Conservation (phyloP, 2,888 invertebrate species). For the Alentia gelatinosa region DNA sequence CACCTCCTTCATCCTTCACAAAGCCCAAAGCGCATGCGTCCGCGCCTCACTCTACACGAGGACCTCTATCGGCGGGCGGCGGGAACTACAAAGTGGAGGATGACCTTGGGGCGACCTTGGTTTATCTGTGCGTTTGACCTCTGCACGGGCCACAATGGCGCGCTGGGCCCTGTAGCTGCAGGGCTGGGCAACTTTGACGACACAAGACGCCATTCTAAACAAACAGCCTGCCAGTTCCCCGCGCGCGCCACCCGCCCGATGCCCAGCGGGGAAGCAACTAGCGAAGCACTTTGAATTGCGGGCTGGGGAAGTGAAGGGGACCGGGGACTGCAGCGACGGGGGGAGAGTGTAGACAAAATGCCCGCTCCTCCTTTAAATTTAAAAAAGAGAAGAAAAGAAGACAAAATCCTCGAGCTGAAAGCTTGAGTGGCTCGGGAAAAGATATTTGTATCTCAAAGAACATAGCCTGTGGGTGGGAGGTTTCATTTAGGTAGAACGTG, state of each 20-base stretch:
- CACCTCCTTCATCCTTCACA: neutral
- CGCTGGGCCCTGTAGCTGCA: neutral
- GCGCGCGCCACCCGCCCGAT: neutral
- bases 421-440: constrained; percentile 27
- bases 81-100: constrained; percentile 1
- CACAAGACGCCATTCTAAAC: neutral
- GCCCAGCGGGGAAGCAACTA: neutral
- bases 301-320: neutral
- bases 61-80: neutral
- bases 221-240: neutral
- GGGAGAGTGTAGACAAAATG: neutral
- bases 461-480: neutral
- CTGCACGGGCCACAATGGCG: neutral
- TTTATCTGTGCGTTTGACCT: constrained; percentile 2
- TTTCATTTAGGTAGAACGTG: neutral
- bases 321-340: neutral
- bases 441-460: constrained; percentile 21
- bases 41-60: constrained; percentile 9
- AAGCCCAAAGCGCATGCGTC: neutral
- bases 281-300: neutral
- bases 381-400: neutral
- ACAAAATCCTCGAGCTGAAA: neutral
- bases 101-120: neutral
- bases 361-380: neutral
- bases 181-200: neutral